A percentile compares a stretch with the other conserved stretches of the same genome.
Conservation (phyloP, 2,113 vertebrate species). For the Urocitellus parryii region DNA sequence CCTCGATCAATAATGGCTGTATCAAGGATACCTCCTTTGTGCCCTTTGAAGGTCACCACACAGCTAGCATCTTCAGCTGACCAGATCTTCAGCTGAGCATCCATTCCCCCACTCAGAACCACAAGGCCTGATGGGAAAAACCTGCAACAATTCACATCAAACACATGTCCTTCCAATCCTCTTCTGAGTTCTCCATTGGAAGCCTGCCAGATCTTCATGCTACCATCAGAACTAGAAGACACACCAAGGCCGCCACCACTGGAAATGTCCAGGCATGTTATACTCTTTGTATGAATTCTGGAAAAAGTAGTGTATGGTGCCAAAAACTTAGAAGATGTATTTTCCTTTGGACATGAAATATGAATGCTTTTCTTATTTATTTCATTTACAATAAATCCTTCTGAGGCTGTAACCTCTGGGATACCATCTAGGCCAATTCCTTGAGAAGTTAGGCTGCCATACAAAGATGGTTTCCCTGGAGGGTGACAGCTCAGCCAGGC, state of each 20-base stretch:
- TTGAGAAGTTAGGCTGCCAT: too few species aligned
- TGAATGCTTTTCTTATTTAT: constrained; percentile 91
- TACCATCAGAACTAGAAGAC: constrained; percentile 88
- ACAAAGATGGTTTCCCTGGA: too few species aligned
- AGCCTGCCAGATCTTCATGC: constrained; percentile 91
- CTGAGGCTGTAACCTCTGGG: too few species aligned
- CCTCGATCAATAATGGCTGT: constrained; percentile 89
- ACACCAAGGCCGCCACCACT: constrained; percentile 89
- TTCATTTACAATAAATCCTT: too few species aligned
- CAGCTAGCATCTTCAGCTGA: constrained; percentile 90
- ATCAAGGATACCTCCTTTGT: constrained; percentile 90
- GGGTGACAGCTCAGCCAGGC: constrained; percentile 90
- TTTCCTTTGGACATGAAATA: constrained; percentile 88
- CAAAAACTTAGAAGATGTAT: constrained; percentile 87
- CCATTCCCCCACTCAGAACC: constrained; percentile 91
- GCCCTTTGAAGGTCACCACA: constrained; percentile 89
- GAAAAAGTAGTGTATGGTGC: constrained; percentile 86
- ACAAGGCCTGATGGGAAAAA: constrained; percentile 91
- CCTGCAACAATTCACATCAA: constrained; percentile 91
- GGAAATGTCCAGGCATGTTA: constrained; percentile 89
- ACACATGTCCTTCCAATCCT: constrained; percentile 90
- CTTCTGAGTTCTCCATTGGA: constrained; percentile 90
- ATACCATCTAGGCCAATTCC: too few species aligned
- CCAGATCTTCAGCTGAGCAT: constrained; percentile 91
- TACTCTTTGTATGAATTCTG: constrained; percentile 87